Percentiles rank a stretch among this genome's conserved stretches.
These are phyloP conservation scores for Merops nubicus DNA, from an alignment of 2,113 vertebrate genomes.

Conservation along the genomic window DNA sequence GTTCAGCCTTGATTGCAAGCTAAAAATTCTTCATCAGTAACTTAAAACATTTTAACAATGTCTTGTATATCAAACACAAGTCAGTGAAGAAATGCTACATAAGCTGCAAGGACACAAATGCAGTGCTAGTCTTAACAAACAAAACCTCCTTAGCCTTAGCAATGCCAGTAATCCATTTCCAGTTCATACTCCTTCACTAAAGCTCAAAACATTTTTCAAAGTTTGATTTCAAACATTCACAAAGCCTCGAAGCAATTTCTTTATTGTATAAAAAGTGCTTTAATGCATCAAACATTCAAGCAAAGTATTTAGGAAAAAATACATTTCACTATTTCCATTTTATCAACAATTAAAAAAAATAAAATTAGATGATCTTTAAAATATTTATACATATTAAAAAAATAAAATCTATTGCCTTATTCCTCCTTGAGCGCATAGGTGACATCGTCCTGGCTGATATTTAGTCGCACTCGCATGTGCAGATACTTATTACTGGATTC, in stretches of 20 bases:
- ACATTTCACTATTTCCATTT: neutral
- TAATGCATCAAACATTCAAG: neutral
- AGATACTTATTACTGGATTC: slow-evolving; percentile 86
- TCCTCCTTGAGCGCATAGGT: slow-evolving; percentile 88
- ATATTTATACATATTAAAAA: neutral
- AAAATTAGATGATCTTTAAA: slow-evolving; percentile 3
- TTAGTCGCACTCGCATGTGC: slow-evolving; percentile 86
- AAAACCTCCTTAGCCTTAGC: rapidly evolving
- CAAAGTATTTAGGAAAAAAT: neutral
- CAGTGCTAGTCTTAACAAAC: no score
- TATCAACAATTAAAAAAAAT: neutral
- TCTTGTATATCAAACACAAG: neutral
- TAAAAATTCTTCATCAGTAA: neutral
- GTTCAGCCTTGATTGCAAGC: neutral
- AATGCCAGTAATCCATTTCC: neutral
- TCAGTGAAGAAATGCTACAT: neutral
- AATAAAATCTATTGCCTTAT: slow-evolving; percentile 32
- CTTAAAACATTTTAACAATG: neutral
- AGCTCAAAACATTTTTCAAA: neutral
- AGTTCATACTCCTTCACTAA: neutral
- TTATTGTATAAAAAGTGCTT: slow-evolving; percentile 19
- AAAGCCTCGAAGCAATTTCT: neutral
- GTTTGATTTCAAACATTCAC: neutral
- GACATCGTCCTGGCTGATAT: slow-evolving; percentile 90
- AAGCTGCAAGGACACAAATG: neutral